These are phyloP conservation scores for Drosophila fungiperda DNA, from an alignment of 2,888 invertebrate genomes.

Conservation along the genomic window DNA sequence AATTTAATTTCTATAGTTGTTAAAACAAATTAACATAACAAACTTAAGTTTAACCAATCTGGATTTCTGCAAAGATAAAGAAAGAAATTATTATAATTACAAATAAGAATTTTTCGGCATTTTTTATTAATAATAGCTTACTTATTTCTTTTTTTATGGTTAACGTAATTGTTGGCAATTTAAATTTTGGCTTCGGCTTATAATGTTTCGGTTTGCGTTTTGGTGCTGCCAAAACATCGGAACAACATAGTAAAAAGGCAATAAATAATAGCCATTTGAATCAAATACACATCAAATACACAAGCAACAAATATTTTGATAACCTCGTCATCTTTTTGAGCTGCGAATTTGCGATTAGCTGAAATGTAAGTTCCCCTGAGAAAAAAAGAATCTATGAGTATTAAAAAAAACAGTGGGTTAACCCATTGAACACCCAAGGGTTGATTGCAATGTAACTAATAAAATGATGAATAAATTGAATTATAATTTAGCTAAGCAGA, in stretches of 20 bases:
- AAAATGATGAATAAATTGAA: conserved; percentile 77
- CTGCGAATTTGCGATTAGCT: conserved; percentile 20
- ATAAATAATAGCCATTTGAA: conserved; percentile 49
- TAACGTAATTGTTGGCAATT: conserved; percentile 62
- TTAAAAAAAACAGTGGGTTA: conserved; percentile 27
- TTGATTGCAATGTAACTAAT: conserved; percentile 34
- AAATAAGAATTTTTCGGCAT: not conserved
- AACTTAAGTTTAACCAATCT: conserved; percentile 46
- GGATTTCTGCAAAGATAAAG: conserved; percentile 50
- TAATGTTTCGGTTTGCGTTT: conserved; percentile 39
- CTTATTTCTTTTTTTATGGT: conserved; percentile 8
- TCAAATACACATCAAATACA: too few relatives aligned
- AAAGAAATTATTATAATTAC: not conserved
- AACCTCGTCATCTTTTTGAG: conserved; percentile 43
- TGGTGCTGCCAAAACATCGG: conserved; percentile 42
- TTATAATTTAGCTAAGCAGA: conserved; percentile 69
- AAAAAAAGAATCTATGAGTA: not conserved
- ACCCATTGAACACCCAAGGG: conserved; percentile 50
- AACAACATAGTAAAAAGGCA: conserved; percentile 28
- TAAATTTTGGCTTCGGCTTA: conserved; percentile 20
- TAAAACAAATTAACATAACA: not conserved
- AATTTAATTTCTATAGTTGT: not conserved
- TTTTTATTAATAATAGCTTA: conserved; percentile 27
- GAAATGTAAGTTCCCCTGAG: conserved; percentile 26
- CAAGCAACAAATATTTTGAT: conserved; percentile 7